Base-by-base conservation (phyloP, 2,888 invertebrate genomes). In the Odontocolon sp. region DNA sequence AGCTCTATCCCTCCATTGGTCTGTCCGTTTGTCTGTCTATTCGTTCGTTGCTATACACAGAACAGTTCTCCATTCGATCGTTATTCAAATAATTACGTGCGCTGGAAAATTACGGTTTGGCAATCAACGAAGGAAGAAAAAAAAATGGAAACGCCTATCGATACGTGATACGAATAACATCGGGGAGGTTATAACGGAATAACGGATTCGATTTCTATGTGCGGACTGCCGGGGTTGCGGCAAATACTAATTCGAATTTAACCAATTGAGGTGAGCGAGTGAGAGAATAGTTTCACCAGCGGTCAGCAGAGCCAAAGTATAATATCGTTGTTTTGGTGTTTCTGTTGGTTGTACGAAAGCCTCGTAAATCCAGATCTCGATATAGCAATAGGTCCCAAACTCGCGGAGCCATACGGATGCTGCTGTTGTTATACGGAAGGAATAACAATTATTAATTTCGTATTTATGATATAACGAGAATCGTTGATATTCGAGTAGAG, bases 381-480 rank as follows among this genome's bases (percentile, higher is more conserved):
- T 31, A 61, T 61, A 6, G 40, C 16, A 18, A 31, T 16, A 42
- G 59, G 42, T 45, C 45, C 42, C n/a, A 31, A 18, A 61, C 45
- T 42, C 40, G 16, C 40, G 59, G 3, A 40, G 28, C 18, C 23
- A 57, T n/a, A 42, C 67, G 45, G 42, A 59, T 63, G 56, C 36
- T 33, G 16, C 54, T n/a, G 36, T 21, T 54, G 21, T 33, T 18
- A 26, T 61, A 63, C 64, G 52, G 21, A 21, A 40, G 57, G 78
- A 78, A 80, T 78, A 80, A 76, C 59, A 76, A 79, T 76, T 75
- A 75, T 71, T 68, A 75, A 68, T 64, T 47, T 54, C 66, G 36
- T 72, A 56, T 69, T 66, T 69, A 40, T 50, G 18, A 52, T 42
- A 33, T 72, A 77, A 78, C 71, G 75, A 74, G 71, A 59, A 50